A percentile compares a stretch with the other conserved stretches of the same genome.
Evolutionary conservation across 1,140 invertebrate genomes (phyloP).

Genomic region (Penaeus chinensis): DNA sequence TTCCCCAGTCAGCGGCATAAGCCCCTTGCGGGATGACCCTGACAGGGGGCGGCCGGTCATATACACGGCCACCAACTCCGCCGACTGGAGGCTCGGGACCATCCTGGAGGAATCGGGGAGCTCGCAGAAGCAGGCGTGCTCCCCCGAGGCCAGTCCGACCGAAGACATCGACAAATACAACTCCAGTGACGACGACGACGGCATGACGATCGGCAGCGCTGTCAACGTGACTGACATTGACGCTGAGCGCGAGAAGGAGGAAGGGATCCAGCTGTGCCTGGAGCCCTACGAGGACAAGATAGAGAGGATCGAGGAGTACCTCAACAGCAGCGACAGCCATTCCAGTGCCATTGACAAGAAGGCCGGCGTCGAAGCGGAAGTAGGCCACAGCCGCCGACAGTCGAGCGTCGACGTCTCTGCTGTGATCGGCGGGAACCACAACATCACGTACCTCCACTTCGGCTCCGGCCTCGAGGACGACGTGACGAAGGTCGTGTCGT

Average conservation of each 20-base stretch:
- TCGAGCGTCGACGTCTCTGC: conserved; percentile 32
- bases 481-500: conserved; percentile 30
- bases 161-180: conserved; percentile 20
- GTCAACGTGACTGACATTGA: conserved; percentile 52
- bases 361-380: not conserved
- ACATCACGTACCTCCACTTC: conserved; percentile 50
- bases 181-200: conserved; percentile 46
- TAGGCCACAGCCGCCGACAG: not conserved
- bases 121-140: not conserved
- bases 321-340: conserved; percentile 48
- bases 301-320: conserved; percentile 48
- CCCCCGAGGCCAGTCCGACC: not conserved
- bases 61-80: conserved; percentile 46
- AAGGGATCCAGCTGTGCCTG: conserved; percentile 51
- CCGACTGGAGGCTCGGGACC: conserved; percentile 45
- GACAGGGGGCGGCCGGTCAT: conserved; percentile 26
- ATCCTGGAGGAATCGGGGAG: conserved; percentile 35
- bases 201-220: conserved; percentile 37
- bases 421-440: conserved; percentile 46
- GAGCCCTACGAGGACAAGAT: conserved; percentile 52
- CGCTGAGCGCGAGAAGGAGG: conserved; percentile 48
- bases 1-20: not conserved
- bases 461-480: conserved; percentile 43
- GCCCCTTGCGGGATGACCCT: conserved; percentile 7
- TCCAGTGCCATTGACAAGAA: not conserved